phyloP scores from a whole-genome alignment of 2,113 vertebrate species.

The Vombatus ursinus region DNA sequence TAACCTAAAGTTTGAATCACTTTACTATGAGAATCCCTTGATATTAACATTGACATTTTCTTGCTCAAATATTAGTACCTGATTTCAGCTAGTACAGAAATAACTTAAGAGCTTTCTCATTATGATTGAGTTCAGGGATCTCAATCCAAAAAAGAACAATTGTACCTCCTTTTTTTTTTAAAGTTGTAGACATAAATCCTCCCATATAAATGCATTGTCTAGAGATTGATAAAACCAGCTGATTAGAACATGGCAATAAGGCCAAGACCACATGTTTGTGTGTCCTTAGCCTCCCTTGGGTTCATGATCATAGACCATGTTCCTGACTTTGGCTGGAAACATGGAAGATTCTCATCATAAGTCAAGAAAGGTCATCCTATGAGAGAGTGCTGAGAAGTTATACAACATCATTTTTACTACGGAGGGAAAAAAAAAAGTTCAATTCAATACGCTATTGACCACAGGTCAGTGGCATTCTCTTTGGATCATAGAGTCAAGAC shows the following conservation, averaged over 20 bases:
- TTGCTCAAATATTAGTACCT: conserved; percentile 10
- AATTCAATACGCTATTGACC: background rate
- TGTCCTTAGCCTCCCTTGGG: background rate
- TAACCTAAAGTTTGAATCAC: background rate
- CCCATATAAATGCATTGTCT: background rate
- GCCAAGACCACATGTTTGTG: background rate
- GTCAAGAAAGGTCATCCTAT: background rate
- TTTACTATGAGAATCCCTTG: conserved; percentile 3
- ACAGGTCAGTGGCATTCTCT: background rate
- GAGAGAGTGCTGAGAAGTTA: background rate
- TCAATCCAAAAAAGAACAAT: background rate
- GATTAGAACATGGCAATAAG: background rate
- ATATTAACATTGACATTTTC: background rate
- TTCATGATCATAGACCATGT: background rate
- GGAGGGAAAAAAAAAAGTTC: background rate
- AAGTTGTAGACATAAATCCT: background rate
- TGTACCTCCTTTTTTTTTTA: background rate
- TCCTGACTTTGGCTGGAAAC: background rate
- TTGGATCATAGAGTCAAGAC: background rate
- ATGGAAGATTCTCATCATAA: background rate
- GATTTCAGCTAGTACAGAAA: conserved; percentile 28
- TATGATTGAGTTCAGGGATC: background rate
- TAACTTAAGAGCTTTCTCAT: conserved; percentile 1
- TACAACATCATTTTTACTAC: background rate
- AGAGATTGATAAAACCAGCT: background rate